Percentiles rank a stretch among this genome's conserved stretches.
Evolutionary conservation across 1,140 invertebrate species (phyloP).

Genomic region (Bombus soroeensis): DNA sequence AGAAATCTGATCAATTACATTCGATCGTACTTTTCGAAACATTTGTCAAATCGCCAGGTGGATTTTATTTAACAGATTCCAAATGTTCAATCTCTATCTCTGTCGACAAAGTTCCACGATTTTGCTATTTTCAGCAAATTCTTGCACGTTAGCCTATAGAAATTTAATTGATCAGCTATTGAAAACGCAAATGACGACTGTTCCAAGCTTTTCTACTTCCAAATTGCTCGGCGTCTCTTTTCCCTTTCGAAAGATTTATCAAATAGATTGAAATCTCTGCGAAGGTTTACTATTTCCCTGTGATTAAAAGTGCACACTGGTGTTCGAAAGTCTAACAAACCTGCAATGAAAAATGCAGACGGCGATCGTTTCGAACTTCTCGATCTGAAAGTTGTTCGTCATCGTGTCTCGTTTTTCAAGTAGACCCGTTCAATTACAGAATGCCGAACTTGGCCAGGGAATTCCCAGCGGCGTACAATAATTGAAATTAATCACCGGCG

Average conservation of each 20-base stretch:
- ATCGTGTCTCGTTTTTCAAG: no score
- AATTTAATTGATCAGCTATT: neutral
- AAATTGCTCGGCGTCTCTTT: no score
- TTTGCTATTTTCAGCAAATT: no score
- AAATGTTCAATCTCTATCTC: neutral
- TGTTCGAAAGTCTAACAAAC: neutral
- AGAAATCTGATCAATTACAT: neutral
- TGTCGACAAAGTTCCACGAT: no score
- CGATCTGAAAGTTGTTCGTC: neutral
- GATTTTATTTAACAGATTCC: neutral
- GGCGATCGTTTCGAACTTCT: no score
- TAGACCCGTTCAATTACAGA: neutral
- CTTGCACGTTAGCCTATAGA: neutral
- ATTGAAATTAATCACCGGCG: slow-evolving; percentile 63
- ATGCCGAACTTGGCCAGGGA: slow-evolving; percentile 17
- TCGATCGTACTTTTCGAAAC: no score
- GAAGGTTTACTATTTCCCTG: neutral
- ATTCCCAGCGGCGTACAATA: slow-evolving; percentile 44
- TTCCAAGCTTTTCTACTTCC: no score
- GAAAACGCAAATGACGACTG: neutral
- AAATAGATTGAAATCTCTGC: neutral
- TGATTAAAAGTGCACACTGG: no score
- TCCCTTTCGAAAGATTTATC: no score
- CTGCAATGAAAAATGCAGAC: neutral
- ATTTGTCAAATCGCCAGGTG: no score